Percentiles rank a stretch among this genome's conserved stretches.
These are phyloP conservation scores for Fistularia commersonii DNA, from an alignment of 2,797 vertebrate species.

Conservation along the genomic window DNA sequence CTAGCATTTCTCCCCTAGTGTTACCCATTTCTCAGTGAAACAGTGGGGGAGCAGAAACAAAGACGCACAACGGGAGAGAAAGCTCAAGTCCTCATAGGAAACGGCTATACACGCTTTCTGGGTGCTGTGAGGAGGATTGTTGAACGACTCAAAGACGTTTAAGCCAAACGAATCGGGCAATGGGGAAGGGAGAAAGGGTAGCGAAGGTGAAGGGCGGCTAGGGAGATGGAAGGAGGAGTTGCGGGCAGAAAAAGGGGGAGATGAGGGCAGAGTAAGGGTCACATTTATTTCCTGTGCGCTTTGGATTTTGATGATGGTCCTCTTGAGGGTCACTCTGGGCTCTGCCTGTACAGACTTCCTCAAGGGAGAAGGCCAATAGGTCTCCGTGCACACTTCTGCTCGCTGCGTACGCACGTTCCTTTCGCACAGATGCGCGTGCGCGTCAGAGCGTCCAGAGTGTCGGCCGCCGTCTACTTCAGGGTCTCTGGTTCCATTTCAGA, in stretches of 20 bases:
- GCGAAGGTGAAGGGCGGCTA: conserved; percentile 45
- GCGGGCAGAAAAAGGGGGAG: conserved; percentile 32
- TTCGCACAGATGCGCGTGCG: not conserved
- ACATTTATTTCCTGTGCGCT: conserved; percentile 65
- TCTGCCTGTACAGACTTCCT: conserved; percentile 45
- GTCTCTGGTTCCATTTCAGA: conserved; percentile 57
- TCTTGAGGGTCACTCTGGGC: conserved; percentile 48
- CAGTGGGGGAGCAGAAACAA: conserved; percentile 14
- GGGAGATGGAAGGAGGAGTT: conserved; percentile 41
- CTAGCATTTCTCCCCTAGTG: conserved; percentile 5
- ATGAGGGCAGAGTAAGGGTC: conserved; percentile 58
- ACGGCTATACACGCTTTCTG: conserved; percentile 8
- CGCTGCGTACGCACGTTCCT: conserved; percentile 9
- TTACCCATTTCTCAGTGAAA: conserved; percentile 18
- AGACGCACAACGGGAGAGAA: conserved; percentile 16
- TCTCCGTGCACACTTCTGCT: conserved; percentile 20
- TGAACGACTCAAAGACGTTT: conserved; percentile 28
- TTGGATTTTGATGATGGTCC: conserved; percentile 58
- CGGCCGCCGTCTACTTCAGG: conserved; percentile 36
- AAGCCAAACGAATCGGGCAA: conserved; percentile 29
- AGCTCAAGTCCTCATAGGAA: conserved; percentile 14
- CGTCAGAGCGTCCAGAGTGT: conserved; percentile 13
- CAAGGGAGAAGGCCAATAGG: conserved; percentile 49
- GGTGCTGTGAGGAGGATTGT: not conserved
- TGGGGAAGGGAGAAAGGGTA: conserved; percentile 25